Percentiles rank a stretch among this genome's conserved stretches.
These are phyloP conservation scores for Microctenopoma steveboyesi DNA, from an alignment of 2,797 vertebrate species.

Conservation along the genomic window DNA sequence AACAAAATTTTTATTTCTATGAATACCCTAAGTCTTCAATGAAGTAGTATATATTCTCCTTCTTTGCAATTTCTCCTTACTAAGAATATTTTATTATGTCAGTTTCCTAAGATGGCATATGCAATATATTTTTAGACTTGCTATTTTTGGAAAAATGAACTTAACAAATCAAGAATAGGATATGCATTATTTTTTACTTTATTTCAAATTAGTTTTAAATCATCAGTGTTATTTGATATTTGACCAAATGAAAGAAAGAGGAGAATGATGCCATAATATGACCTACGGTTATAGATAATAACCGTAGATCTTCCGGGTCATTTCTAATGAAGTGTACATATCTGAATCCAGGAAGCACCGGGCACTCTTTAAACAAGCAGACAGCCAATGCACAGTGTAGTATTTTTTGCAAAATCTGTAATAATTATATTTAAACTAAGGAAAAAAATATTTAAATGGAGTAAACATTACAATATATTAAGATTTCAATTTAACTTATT, in stretches of 20 bases:
- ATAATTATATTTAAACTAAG: conserved; percentile 78
- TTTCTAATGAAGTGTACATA: conserved; percentile 73
- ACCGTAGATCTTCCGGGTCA: conserved; percentile 13
- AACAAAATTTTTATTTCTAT: conserved; percentile 56
- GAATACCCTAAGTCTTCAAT: conserved; percentile 60
- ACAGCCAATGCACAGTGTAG: conserved; percentile 78
- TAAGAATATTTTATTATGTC: conserved; percentile 84
- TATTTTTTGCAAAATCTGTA: conserved; percentile 78
- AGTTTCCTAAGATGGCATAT: conserved; percentile 82
- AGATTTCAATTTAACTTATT: conserved; percentile 81
- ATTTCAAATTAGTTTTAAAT: conserved; percentile 60
- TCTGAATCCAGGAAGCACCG: conserved; percentile 71
- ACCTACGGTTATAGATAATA: conserved; percentile 23
- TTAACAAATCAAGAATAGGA: conserved; percentile 55
- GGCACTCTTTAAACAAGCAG: conserved; percentile 73
- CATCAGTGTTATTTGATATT: conserved; percentile 59
- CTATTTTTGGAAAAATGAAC: conserved; percentile 80
- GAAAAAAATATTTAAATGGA: conserved; percentile 80
- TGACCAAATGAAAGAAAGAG: conserved; percentile 67
- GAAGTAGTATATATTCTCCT: conserved; percentile 75
- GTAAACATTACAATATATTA: conserved; percentile 76
- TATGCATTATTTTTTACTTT: conserved; percentile 61
- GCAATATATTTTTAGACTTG: conserved; percentile 84
- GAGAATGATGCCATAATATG: conserved; percentile 26
- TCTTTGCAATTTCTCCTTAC: conserved; percentile 76